Evolutionary conservation across 2,113 vertebrate species (phyloP).

Genomic region (Chloropsis cyanopogon): DNA sequence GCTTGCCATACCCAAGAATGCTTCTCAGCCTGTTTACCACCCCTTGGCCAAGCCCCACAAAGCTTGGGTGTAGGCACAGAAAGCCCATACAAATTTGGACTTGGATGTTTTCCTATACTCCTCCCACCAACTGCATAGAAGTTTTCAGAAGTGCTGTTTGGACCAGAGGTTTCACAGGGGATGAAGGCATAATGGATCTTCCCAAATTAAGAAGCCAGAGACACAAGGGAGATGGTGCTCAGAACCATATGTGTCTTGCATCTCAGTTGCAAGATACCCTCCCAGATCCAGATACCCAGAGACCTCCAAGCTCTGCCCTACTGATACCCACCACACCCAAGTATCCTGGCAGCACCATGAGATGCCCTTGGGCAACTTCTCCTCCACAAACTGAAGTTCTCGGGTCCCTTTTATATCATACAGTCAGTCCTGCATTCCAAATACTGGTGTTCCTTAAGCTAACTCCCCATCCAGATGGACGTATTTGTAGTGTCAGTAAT

Average conservation of each 20-base stretch:
- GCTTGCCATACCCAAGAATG: neutral
- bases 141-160: neutral
- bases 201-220: neutral
- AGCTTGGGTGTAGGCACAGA: neutral
- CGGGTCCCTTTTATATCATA: neutral
- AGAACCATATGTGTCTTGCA: neutral
- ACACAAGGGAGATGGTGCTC: neutral
- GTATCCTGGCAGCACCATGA: neutral
- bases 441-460: neutral
- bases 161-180: neutral
- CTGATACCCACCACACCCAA: neutral
- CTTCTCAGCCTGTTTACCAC: neutral
- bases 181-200: neutral
- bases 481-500: neutral
- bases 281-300: neutral
- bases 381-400: neutral
- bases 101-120: neutral
- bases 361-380: neutral
- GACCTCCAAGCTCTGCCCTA: neutral
- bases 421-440: neutral
- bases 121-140: neutral
- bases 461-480: neutral
- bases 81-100: neutral
- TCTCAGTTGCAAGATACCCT: neutral
- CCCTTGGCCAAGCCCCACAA: fast-evolving